Evolutionary conservation across 2,113 vertebrate genomes (phyloP), one percentile per base, ranked within the genome.

Genomic region (Falcunculus frontatus): DNA sequence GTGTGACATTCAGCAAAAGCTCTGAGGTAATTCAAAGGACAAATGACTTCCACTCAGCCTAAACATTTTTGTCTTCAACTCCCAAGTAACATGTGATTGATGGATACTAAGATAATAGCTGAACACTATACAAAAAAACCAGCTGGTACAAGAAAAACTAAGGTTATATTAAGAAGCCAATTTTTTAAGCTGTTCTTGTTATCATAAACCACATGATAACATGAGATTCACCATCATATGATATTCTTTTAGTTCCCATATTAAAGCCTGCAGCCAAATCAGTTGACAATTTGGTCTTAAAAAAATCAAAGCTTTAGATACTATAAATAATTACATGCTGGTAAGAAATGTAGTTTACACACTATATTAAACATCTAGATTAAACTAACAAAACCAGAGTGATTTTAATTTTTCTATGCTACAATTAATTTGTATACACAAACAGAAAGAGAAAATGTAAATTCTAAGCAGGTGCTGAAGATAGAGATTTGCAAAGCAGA

Each of bases 401-500:
- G 27, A 60, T 76, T 33, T 57, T 42, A 84, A 84, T 29, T 92
- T 49, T 73, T 88, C 88, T 94, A 82, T 65, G 60, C 56, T 85
- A 79, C 65, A 35, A 23, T 23, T 39, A 55, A 82, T 89, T 89
- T 81, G 79, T 64, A 68, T 62, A 82, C 18, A 84, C 25, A 94
- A 86, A 35, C 75, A 90, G n/a, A 89, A 93, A 81, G 1, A 92
- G 37, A 95, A 69, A 82, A 72, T 75, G 72, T 89, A 93, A 92
- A 84, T 73, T 91, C 76, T 75, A 87, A 59, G 59, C 56, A 96
- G 41, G 27, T 90, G 86, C 55, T 93, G 42, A 93, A 90, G 87
- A 95, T 13, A 91, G 56, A 73, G 60, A 42, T 89, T 93, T 70
- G 73, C 59, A 84, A 65, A 96, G 94, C 75, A 94, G 74, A 93